These are phyloP conservation scores for Microtus ochrogaster DNA, from an alignment of 2,113 vertebrate genomes.

Conservation along the genomic window DNA sequence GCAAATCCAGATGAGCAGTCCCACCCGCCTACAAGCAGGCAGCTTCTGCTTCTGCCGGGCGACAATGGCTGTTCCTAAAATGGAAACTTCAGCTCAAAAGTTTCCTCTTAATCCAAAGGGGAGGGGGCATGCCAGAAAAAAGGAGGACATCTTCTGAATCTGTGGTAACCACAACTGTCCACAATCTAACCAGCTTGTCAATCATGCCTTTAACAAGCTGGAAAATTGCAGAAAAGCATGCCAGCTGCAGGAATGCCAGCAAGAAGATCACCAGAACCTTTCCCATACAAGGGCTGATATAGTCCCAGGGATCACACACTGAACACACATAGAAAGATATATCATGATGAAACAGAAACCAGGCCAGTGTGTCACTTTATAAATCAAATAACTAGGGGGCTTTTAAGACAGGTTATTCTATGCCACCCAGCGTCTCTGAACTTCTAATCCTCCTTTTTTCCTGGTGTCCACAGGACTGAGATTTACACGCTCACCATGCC, in stretches of 20 bases:
- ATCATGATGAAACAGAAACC: neutral
- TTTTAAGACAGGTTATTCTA: neutral
- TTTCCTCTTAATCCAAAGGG: constrained; percentile 50
- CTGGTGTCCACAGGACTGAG: neutral
- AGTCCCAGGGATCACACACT: neutral
- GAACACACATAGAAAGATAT: neutral
- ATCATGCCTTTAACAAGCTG: constrained; percentile 28
- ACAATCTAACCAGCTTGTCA: constrained; percentile 40
- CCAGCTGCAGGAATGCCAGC: neutral
- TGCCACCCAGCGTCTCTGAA: neutral
- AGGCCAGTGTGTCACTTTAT: neutral
- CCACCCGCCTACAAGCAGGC: neutral
- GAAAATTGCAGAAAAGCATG: constrained; percentile 2
- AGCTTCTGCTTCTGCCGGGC: neutral
- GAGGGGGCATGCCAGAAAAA: constrained; percentile 40
- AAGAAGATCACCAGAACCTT: neutral
- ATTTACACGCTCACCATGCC: neutral
- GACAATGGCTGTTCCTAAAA: neutral
- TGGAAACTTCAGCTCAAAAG: constrained; percentile 38
- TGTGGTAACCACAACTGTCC: constrained; percentile 12
- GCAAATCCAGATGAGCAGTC: neutral
- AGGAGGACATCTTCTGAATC: neutral
- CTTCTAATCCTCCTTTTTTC: neutral
- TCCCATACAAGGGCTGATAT: neutral
- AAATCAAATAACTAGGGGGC: neutral